phyloP scores from a whole-genome alignment of 2,113 vertebrate species.

The Ptychochromis oligacanthus region DNA sequence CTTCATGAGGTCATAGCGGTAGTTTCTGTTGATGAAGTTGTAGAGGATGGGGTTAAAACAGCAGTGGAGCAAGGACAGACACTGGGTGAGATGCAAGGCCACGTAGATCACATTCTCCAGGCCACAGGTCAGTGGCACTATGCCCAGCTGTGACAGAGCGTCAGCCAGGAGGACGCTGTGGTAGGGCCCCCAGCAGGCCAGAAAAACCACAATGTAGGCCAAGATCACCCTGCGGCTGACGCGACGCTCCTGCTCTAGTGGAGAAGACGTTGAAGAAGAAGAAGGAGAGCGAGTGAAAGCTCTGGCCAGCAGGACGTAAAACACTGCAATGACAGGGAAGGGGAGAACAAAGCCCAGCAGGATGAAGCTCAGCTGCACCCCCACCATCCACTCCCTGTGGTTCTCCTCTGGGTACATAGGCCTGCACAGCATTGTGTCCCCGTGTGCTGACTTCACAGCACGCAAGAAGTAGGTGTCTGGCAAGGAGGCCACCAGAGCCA shows the following conservation, averaged over 20 bases:
- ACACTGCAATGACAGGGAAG: slow-evolving; percentile 89
- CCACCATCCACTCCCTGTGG: slow-evolving; percentile 88
- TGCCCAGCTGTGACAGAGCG: slow-evolving; percentile 85
- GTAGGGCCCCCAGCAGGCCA: slow-evolving; percentile 94
- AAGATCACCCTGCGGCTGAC: slow-evolving; percentile 90
- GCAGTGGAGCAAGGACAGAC: slow-evolving; percentile 93
- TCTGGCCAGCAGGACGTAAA: slow-evolving; percentile 86
- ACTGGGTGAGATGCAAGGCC: slow-evolving; percentile 91
- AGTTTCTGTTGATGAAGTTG: slow-evolving; percentile 92
- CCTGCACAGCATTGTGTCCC: slow-evolving; percentile 86
- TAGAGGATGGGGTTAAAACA: slow-evolving; percentile 96
- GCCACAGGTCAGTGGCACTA: slow-evolving; percentile 87
- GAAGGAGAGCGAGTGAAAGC: slow-evolving; percentile 70
- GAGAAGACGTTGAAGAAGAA: slow-evolving; percentile 46
- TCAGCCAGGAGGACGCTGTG: slow-evolving; percentile 87
- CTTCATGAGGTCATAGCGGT: slow-evolving; percentile 96
- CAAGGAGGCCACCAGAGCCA: slow-evolving; percentile 85
- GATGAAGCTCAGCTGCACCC: slow-evolving; percentile 90
- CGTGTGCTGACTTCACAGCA: slow-evolving; percentile 78
- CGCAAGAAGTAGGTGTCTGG: slow-evolving; percentile 92
- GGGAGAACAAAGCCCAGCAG: slow-evolving; percentile 90
- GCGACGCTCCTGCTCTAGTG: slow-evolving; percentile 82
- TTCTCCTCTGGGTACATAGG: slow-evolving; percentile 88
- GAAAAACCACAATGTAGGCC: slow-evolving; percentile 91
- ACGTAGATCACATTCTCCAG: slow-evolving; percentile 88